Evolutionary conservation across 92 coral and sea anemone genomes (phyloP), one percentile per base, ranked within the genome.

Genomic region (Zoanthus sociatus): DNA sequence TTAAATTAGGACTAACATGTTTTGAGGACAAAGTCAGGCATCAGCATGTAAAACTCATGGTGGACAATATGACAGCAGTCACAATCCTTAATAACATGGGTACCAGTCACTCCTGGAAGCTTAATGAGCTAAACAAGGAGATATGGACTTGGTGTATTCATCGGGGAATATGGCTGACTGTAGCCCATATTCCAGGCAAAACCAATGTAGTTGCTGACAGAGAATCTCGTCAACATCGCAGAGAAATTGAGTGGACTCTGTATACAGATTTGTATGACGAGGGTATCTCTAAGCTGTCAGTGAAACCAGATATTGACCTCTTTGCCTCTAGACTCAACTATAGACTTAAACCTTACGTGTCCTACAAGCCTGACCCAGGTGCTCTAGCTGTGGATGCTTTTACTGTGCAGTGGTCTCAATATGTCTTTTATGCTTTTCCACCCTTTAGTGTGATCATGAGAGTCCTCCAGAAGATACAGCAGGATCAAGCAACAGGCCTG

Each of bases 41-140:
- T 5, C 31, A 89, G 58, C 86, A 84, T 64, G 70, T 89, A 3
- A 17, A 67, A 2, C 13, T 89, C 13, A 51, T 71, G 79, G 71
- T 61, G 17, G 95, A 92, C 77, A 67, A 87, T 44, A 92, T 79
- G 54, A 92, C 95, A 5, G 88, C 93, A 9, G 90, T 87, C 46
- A 42, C 88, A 4, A 17, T 50, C 47, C 69, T 90, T 13, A 79
- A 82, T 76, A 32, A 78, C 17, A 93, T 90, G 90, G 90, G 95
- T 46, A 87, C 88, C 7, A 79, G 90, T 68, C 92, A 88, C 9
- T 88, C 84, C 66, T 9, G 71, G 53, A 53, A 31, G 45, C 76
- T 78, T 66, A 75, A 92, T 82, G 50, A 72, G 48, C 47, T 84
- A 2, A 72, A 83, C 56, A 54, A 87, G 30, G 89, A 92, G 16